A percentile compares a stretch with the other conserved stretches of the same genome.
Evolutionary conservation across 2,888 invertebrate genomes (phyloP).

Genomic region (Xestia sexstrigata): DNA sequence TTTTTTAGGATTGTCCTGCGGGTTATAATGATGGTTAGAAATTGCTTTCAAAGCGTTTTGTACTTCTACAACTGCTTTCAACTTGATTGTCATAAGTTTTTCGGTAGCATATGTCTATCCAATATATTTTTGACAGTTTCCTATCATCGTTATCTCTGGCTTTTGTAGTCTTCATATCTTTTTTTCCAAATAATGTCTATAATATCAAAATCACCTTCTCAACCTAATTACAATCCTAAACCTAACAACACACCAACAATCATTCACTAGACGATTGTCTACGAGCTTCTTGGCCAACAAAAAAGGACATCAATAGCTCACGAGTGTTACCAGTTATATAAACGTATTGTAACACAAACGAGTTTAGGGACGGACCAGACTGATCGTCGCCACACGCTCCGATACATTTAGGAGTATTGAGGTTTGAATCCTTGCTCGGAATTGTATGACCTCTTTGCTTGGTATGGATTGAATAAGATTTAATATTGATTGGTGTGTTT

Average conservation of each 20-base stretch:
- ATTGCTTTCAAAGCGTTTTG: neutral
- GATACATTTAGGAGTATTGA: constrained; percentile 44
- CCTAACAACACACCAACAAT: constrained; percentile 40
- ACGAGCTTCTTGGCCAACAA: constrained; percentile 52
- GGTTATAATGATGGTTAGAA: neutral
- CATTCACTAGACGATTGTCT: constrained; percentile 45
- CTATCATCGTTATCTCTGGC: neutral
- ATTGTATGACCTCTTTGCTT: constrained; percentile 18
- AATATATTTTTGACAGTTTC: neutral
- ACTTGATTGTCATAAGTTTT: neutral
- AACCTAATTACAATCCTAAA: constrained; percentile 20
- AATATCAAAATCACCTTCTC: neutral
- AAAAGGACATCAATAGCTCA: constrained; percentile 74
- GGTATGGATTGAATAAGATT: neutral
- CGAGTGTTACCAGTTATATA: constrained; percentile 70
- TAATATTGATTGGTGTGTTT: neutral
- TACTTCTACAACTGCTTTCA: neutral
- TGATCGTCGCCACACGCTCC: constrained; percentile 59
- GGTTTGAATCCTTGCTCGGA: constrained; percentile 31
- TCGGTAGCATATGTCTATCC: neutral
- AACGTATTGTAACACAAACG: constrained; percentile 62
- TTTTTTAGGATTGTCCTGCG: neutral
- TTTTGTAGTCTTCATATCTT: too few species aligned
- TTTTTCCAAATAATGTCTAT: neutral
- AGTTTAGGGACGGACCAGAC: constrained; percentile 65